These are phyloP conservation scores for Nemotelus nigrinus DNA, from an alignment of 2,888 invertebrate species.

Conservation along the genomic window DNA sequence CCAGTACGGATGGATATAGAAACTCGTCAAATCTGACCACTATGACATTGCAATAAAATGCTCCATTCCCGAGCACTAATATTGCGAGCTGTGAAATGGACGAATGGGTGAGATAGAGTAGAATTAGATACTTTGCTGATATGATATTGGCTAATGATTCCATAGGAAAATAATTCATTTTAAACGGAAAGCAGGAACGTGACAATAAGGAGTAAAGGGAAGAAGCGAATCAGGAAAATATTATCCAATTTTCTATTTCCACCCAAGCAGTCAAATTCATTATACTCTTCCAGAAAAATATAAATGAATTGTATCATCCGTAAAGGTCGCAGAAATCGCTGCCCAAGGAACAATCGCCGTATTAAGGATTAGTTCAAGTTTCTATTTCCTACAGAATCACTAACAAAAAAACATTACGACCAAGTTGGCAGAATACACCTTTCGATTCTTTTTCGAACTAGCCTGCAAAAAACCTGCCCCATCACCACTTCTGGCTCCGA, in stretches of 20 bases:
- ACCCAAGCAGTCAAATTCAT: slow-evolving; percentile 7
- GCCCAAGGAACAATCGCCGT: too few species aligned
- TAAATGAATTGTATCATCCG: too few species aligned
- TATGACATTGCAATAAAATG: slow-evolving; percentile 37
- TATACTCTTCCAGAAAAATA: neutral
- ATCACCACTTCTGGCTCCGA: neutral
- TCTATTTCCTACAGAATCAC: too few species aligned
- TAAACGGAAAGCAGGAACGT: slow-evolving; percentile 45
- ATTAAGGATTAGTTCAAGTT: too few species aligned
- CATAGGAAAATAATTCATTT: slow-evolving; percentile 21
- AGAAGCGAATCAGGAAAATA: slow-evolving; percentile 17
- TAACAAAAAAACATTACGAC: too few species aligned
- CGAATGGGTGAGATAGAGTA: neutral
- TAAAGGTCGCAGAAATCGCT: too few species aligned
- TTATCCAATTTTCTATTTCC: neutral
- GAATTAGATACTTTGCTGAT: neutral
- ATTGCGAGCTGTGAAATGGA: slow-evolving; percentile 3
- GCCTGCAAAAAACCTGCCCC: neutral
- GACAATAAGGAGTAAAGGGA: slow-evolving; percentile 44
- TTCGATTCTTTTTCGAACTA: neutral
- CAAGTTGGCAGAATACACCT: too few species aligned
- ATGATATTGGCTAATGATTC: slow-evolving; percentile 14
- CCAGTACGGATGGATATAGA: slow-evolving; percentile 4
- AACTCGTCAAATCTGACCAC: slow-evolving; percentile 40
- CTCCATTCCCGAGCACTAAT: slow-evolving; percentile 3